These are phyloP conservation scores for Liparis tanakae DNA, from an alignment of 2,797 vertebrate species.

Conservation along the genomic window DNA sequence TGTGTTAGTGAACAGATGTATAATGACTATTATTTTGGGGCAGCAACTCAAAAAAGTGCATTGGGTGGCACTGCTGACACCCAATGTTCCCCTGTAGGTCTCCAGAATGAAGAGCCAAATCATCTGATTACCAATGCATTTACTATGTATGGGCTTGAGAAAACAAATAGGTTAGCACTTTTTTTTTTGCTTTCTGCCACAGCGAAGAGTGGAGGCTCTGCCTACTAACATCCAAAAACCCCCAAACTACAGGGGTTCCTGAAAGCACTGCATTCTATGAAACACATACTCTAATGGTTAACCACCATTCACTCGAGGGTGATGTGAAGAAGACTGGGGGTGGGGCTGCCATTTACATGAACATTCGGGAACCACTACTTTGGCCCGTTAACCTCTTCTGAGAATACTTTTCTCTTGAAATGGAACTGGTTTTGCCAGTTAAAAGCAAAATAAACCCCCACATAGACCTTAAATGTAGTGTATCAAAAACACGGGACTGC, in stretches of 20 bases:
- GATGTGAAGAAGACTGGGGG: conserved; percentile 12
- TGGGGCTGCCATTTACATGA: conserved; percentile 46
- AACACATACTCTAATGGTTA: conserved; percentile 34
- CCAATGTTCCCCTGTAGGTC: not conserved
- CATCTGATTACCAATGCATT: conserved; percentile 1
- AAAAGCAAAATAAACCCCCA: too few species aligned
- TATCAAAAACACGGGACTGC: not conserved
- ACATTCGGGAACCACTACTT: conserved; percentile 20
- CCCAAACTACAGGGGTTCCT: not conserved
- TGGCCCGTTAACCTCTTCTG: not conserved
- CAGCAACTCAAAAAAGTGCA: not conserved
- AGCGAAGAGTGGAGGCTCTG: not conserved
- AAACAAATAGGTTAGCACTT: not conserved
- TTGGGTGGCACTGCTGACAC: not conserved
- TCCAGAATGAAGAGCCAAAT: not conserved
- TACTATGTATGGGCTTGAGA: not conserved
- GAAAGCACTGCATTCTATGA: not conserved
- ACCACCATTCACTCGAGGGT: conserved; percentile 27
- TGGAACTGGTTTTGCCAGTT: not conserved
- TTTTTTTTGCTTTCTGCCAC: not conserved
- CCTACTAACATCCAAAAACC: not conserved
- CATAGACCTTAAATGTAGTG: not conserved
- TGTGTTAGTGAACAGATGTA: not conserved
- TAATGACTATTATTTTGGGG: not conserved
- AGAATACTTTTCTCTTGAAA: conserved; percentile 7